Base-by-base conservation (phyloP, 2,888 invertebrate species). In the Allygus modestus region DNA sequence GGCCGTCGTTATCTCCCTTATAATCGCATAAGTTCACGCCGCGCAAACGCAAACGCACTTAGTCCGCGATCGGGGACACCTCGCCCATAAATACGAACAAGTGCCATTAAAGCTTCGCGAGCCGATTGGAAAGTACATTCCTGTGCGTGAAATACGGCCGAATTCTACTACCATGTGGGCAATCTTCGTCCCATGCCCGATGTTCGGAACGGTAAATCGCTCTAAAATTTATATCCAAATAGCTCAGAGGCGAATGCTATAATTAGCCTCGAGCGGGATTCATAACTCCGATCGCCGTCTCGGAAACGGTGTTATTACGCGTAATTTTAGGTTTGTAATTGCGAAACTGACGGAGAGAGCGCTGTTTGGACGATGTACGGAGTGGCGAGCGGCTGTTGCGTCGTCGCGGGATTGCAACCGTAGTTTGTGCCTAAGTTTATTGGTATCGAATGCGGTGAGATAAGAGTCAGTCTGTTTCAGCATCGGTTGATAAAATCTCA, bases 141-240 rank as follows among this genome's bases (percentile, higher is more conserved):
- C 79, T 20, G 1, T 26, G 9, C 79, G 54, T 58, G 58, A 79
- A 58, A 58, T 79, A 79, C 79, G 79, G 58, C 33, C 79, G 51
- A 31, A 79, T n/a, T 37, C 58, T 5, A 20, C 43, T 37, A 7
- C 54, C 79, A 79, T 51, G 79, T 79, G 58, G 79, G 77, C 54
- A 77, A 77, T 51, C 77, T n/a, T n/a, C n/a, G n/a, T n/a, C 20
- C 73, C 73, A 41, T 4, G 2, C 20, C 33, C 73, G 73, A 41
- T 15, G 43, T 20, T 46, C 46, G 26, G 41, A 23, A 28, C 79
- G 58, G 79, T 79, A 79, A 79, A 79, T 79, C 51, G 58, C 54
- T 79, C 58, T 54, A 58, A 79, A 79, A 79, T 79, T 79, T 79
- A 79, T 79, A 79, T 79, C 79, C 79, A 79, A 79, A 79, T 58